Evolutionary conservation across 2,888 invertebrate genomes (phyloP).

Genomic region (Lapara coniferarum): DNA sequence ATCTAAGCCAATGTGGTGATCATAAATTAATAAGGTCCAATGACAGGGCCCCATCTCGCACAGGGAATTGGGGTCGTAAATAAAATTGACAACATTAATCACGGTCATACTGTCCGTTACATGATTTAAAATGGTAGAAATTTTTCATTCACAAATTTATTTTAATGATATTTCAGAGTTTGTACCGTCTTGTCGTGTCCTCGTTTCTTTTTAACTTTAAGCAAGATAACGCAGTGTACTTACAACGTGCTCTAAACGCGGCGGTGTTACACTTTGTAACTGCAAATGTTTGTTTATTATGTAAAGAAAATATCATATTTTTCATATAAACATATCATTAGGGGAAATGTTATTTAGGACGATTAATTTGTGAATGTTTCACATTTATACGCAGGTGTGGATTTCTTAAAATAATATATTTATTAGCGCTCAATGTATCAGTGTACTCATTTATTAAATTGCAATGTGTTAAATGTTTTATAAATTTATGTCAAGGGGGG

Average conservation of each 20-base stretch:
- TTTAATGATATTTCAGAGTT: neutral
- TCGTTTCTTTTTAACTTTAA: slow-evolving; percentile 40
- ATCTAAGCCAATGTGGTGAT: slow-evolving; percentile 50
- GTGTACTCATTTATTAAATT: slow-evolving; percentile 3
- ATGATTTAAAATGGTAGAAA: neutral
- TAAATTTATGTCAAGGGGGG: neutral
- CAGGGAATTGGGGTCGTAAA: slow-evolving; percentile 19
- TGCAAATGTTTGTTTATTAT: slow-evolving; percentile 30
- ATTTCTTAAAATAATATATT: neutral
- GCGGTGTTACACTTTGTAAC: slow-evolving; percentile 44
- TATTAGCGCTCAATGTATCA: slow-evolving; percentile 13
- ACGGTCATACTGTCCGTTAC: neutral
- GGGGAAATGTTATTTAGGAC: slow-evolving; percentile 11
- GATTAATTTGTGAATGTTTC: slow-evolving; percentile 6
- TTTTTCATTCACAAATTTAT: neutral
- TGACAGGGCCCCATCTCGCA: slow-evolving; percentile 18
- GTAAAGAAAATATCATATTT: slow-evolving; percentile 18
- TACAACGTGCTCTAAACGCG: slow-evolving; percentile 46
- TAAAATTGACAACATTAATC: neutral
- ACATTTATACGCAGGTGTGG: slow-evolving; percentile 16
- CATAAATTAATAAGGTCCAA: slow-evolving; percentile 51
- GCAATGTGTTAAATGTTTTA: slow-evolving; percentile 17
- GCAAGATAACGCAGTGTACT: slow-evolving; percentile 52
- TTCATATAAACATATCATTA: slow-evolving; percentile 22
- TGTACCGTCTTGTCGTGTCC: neutral